phyloP scores from a whole-genome alignment of 2,888 invertebrate genomes.

The Melanostoma scalare region DNA sequence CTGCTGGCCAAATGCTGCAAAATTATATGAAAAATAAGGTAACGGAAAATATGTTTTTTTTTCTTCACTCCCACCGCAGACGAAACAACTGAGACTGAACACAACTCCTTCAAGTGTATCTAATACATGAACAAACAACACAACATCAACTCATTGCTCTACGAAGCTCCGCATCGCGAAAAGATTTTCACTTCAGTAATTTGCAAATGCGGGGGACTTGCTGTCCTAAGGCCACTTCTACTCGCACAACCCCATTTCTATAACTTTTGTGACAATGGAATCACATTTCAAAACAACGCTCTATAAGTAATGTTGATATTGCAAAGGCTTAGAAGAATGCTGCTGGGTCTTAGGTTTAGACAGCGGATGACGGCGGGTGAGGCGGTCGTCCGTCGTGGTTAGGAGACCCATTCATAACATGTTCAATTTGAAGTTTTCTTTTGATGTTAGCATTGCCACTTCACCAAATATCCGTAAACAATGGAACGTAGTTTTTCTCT shows the following conservation, averaged over 20 bases:
- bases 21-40: slow-evolving; percentile 14
- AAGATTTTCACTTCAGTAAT: slow-evolving; percentile 63
- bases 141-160: slow-evolving; percentile 41
- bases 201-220: slow-evolving; percentile 42
- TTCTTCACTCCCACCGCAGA: slow-evolving; percentile 53
- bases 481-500: not conserved
- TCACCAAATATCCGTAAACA: slow-evolving; percentile 49
- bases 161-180: slow-evolving; percentile 18
- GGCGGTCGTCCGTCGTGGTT: not conserved
- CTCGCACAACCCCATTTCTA: not conserved
- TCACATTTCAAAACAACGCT: slow-evolving; percentile 56
- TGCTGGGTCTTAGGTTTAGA: slow-evolving; percentile 7
- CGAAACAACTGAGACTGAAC: slow-evolving; percentile 47
- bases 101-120: slow-evolving; percentile 54
- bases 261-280: slow-evolving; percentile 48
- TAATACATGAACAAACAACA: slow-evolving; percentile 56
- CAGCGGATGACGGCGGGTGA: slow-evolving; percentile 1
- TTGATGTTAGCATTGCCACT: slow-evolving; percentile 51
- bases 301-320: slow-evolving; percentile 11
- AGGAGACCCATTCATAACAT: slow-evolving; percentile 12
- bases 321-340: not conserved
- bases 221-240: slow-evolving; percentile 25
- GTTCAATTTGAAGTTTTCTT: slow-evolving; percentile 49
- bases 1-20: slow-evolving; percentile 23
- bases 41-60: slow-evolving; percentile 11